Evolutionary conservation across 2,797 vertebrate species (phyloP).

Genomic region (Melanotaenia pygmaea): DNA sequence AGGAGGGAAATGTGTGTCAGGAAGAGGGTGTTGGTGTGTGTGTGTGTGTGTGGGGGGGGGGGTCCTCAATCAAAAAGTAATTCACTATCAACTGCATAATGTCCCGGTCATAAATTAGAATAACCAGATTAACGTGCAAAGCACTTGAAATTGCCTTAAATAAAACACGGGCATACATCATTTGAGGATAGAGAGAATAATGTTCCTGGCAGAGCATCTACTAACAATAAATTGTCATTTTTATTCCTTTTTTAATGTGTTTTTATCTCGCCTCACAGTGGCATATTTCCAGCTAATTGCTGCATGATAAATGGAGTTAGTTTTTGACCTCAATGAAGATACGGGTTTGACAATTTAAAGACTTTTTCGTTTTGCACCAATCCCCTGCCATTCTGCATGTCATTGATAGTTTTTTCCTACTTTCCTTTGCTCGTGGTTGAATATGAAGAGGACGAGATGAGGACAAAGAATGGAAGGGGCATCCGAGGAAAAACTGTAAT

Average conservation of each 20-base stretch:
- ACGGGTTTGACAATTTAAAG: slow-evolving; percentile 53
- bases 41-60: slow-evolving; percentile 48
- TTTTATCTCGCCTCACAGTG: slow-evolving; percentile 51
- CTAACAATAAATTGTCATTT: slow-evolving; percentile 69
- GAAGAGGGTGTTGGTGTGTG: too few relatives aligned
- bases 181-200: slow-evolving; percentile 67
- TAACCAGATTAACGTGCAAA: slow-evolving; percentile 91
- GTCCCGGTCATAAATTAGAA: slow-evolving; percentile 89
- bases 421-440: slow-evolving; percentile 22
- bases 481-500: slow-evolving; percentile 66
- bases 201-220: slow-evolving; percentile 57
- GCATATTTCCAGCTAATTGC: slow-evolving; percentile 60
- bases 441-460: slow-evolving; percentile 17
- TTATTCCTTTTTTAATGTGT: slow-evolving; percentile 52
- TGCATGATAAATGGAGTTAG: slow-evolving; percentile 53
- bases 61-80: slow-evolving; percentile 83
- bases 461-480: slow-evolving; percentile 1
- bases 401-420: slow-evolving; percentile 20
- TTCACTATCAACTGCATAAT: slow-evolving; percentile 83
- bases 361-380: slow-evolving; percentile 30
- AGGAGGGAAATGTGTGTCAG: background rate
- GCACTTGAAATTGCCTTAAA: slow-evolving; percentile 87
- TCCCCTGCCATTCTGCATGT: slow-evolving; percentile 9
- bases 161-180: slow-evolving; percentile 88
- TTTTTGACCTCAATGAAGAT: slow-evolving; percentile 45